Evolutionary conservation across 1,140 invertebrate species (phyloP).

Genomic region (Meteorus sp.): DNA sequence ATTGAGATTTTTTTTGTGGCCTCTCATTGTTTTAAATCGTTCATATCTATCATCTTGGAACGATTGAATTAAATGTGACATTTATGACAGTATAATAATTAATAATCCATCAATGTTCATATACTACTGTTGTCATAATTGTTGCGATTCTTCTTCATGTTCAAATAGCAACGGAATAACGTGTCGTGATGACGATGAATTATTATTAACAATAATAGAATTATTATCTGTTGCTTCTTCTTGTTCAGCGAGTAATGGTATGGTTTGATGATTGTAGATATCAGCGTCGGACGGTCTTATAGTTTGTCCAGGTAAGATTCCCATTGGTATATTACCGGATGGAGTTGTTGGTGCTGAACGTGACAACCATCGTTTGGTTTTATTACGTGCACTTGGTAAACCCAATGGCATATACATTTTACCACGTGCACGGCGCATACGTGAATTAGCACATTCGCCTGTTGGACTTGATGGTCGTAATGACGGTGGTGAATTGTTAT

Average conservation of each 20-base stretch:
- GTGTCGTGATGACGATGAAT: no score
- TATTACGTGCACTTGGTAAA: constrained; percentile 42
- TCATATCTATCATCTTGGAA: no score
- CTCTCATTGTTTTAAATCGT: no score
- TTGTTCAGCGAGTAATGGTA: constrained; percentile 54
- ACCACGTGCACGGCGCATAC: constrained; percentile 41
- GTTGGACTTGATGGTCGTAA: constrained; percentile 39
- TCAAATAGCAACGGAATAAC: constrained; percentile 30
- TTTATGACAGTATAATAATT: constrained; percentile 1
- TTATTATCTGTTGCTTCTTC: constrained; percentile 48
- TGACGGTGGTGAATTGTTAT: constrained; percentile 26
- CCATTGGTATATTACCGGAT: constrained; percentile 58
- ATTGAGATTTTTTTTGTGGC: constrained; percentile 23
- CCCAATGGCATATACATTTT: constrained; percentile 56
- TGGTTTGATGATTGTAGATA: constrained; percentile 48
- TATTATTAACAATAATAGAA: constrained; percentile 14
- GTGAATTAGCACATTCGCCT: constrained; percentile 33
- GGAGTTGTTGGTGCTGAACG: constrained; percentile 77
- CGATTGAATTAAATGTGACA: neutral
- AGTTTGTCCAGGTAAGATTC: constrained; percentile 47
- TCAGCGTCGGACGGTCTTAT: constrained; percentile 46
- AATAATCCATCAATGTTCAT: constrained; percentile 17
- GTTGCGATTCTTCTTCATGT: constrained; percentile 37
- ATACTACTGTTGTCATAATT: constrained; percentile 38
- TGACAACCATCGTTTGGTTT: constrained; percentile 66